Evolutionary conservation across 2,797 vertebrate species (phyloP).

Genomic region (Chiroxiphia lanceolata): DNA sequence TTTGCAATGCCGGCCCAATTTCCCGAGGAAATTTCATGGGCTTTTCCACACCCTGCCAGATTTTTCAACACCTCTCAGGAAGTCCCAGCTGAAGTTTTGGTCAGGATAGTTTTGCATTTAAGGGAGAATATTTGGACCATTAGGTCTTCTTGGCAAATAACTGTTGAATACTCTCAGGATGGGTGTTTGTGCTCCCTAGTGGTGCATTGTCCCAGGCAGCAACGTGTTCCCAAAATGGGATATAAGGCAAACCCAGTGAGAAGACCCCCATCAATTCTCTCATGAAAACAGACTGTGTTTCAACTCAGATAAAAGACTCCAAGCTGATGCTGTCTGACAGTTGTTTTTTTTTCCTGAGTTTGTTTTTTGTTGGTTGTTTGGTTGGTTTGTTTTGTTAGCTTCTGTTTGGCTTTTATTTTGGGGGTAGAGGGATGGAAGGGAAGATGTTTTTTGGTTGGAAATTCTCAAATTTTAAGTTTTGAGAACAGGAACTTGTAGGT

Average conservation of each 20-base stretch:
- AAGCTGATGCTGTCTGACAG: not conserved
- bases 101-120: not conserved
- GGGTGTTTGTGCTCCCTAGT: not conserved
- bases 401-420: not conserved
- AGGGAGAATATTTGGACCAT: not conserved
- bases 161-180: not conserved
- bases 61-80: slow-evolving; percentile 56
- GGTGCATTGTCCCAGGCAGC: not conserved
- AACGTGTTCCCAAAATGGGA: not conserved
- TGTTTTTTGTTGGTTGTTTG: not conserved
- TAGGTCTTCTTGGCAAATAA: not conserved
- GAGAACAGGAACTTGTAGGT: not conserved
- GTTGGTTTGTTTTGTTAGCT: not conserved
- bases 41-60: slow-evolving; percentile 31
- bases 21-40: slow-evolving; percentile 19
- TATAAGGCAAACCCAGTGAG: not conserved
- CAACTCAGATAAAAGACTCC: not conserved
- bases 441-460: not conserved
- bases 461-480: not conserved
- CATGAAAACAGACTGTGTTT: not conserved
- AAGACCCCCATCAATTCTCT: not conserved
- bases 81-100: slow-evolving; percentile 24
- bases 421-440: fast-evolving
- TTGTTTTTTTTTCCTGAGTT: not conserved
- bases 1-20: not conserved